Percentiles rank a stretch among this genome's conserved stretches.
phyloP scores from a whole-genome alignment of 2,888 invertebrate species.

The Troides aeacus region DNA sequence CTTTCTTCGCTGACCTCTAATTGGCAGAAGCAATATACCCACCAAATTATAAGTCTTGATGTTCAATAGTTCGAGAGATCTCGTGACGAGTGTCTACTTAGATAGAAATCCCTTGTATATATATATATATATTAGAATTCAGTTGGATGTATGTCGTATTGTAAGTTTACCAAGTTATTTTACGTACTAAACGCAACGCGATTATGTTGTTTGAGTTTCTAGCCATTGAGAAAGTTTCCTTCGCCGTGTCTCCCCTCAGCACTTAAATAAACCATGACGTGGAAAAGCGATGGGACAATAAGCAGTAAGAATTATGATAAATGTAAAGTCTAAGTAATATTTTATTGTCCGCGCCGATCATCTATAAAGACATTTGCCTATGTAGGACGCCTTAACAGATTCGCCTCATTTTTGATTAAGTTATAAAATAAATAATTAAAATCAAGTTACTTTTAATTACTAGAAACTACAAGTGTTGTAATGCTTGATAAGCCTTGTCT shows the following conservation, averaged over 20 bases:
- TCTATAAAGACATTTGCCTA: constrained; percentile 10
- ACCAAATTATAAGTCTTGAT: too few relatives aligned
- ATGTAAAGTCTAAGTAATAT: constrained; percentile 31
- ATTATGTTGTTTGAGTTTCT: constrained; percentile 41
- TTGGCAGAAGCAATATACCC: too few relatives aligned
- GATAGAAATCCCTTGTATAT: too few relatives aligned
- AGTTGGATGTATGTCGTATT: background rate
- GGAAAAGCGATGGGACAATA: constrained; percentile 43
- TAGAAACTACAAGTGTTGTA: too few relatives aligned
- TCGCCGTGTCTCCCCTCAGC: constrained; percentile 42
- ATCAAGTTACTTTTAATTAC: too few relatives aligned
- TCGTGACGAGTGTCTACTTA: too few relatives aligned
- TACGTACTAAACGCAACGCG: constrained; percentile 16
- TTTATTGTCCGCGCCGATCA: constrained; percentile 15
- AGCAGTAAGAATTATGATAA: constrained; percentile 27
- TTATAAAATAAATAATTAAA: too few relatives aligned
- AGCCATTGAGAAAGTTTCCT: constrained; percentile 48
- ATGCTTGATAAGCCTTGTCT: too few relatives aligned
- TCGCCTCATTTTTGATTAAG: background rate
- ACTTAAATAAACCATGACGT: constrained; percentile 54
- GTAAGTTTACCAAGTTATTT: background rate
- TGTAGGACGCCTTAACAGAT: constrained; percentile 10
- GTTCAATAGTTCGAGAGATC: too few relatives aligned
- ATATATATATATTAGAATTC: background rate
- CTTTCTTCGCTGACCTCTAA: too few relatives aligned